Percentiles rank a stretch among this genome's conserved stretches.
These are phyloP conservation scores for Folsomia candida DNA, from an alignment of 2,888 invertebrate species.

Conservation along the genomic window DNA sequence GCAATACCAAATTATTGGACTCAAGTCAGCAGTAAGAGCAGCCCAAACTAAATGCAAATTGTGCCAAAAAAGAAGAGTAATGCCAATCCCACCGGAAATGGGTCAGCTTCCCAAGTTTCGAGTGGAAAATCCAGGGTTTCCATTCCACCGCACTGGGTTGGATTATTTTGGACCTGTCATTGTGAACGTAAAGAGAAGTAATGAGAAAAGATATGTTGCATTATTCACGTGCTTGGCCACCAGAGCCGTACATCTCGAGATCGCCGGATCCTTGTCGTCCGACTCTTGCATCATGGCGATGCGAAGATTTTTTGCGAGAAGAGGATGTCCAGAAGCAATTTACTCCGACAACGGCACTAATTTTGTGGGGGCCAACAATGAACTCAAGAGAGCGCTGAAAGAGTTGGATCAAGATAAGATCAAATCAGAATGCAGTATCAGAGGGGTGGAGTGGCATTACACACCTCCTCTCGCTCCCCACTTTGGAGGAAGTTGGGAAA, in stretches of 20 bases:
- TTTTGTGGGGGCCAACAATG: slow-evolving; percentile 8
- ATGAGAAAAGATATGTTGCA: slow-evolving; percentile 11
- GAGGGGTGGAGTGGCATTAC: neutral
- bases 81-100: no score
- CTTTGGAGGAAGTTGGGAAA: no score
- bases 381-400: neutral
- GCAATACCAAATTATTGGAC: neutral
- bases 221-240: slow-evolving; percentile 2
- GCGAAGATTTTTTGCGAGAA: neutral
- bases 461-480: no score
- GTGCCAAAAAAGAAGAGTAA: no score
- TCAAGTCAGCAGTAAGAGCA: neutral
- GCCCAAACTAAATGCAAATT: no score
- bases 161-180: slow-evolving; percentile 1
- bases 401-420: neutral
- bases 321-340: neutral
- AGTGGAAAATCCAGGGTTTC: no score
- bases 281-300: neutral
- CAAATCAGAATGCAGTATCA: no score
- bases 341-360: slow-evolving; percentile 13
- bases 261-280: neutral
- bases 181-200: neutral
- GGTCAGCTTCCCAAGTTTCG: no score
- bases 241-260: slow-evolving; percentile 13
- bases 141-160: no score